Percentiles rank a stretch among this genome's conserved stretches.
Evolutionary conservation across 2,797 vertebrate species (phyloP).

Genomic region (Ficedula albicollis): DNA sequence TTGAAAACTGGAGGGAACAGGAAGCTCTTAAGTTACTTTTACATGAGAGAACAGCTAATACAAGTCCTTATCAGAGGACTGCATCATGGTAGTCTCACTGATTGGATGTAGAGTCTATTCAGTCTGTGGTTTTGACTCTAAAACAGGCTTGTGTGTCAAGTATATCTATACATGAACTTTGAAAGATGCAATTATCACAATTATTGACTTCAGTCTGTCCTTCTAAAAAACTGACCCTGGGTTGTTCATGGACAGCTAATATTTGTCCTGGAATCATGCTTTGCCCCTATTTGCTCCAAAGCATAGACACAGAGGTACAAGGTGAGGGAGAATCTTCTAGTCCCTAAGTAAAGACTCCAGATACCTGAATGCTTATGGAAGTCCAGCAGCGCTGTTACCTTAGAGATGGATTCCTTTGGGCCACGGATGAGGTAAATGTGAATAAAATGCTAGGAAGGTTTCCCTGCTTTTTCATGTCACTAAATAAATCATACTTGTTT

Average conservation of each 20-base stretch:
- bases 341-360: neutral
- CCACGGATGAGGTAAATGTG: constrained; percentile 6
- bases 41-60: neutral
- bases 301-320: too few relatives aligned
- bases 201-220: neutral
- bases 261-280: neutral
- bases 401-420: neutral
- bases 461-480: neutral
- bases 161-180: neutral
- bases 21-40: neutral
- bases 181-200: neutral
- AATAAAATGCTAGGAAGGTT: neutral
- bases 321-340: neutral
- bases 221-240: neutral
- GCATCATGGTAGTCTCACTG: neutral
- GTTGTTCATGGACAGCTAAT: neutral
- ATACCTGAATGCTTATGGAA: neutral
- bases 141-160: neutral
- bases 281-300: neutral
- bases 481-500: constrained; percentile 32
- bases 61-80: neutral
- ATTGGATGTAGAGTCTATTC: neutral
- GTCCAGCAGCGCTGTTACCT: rapidly evolving
- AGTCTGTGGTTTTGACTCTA: neutral
- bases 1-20: neutral